Conservation (phyloP, 2,113 vertebrate genomes). For the Hypomesus transpacificus region DNA sequence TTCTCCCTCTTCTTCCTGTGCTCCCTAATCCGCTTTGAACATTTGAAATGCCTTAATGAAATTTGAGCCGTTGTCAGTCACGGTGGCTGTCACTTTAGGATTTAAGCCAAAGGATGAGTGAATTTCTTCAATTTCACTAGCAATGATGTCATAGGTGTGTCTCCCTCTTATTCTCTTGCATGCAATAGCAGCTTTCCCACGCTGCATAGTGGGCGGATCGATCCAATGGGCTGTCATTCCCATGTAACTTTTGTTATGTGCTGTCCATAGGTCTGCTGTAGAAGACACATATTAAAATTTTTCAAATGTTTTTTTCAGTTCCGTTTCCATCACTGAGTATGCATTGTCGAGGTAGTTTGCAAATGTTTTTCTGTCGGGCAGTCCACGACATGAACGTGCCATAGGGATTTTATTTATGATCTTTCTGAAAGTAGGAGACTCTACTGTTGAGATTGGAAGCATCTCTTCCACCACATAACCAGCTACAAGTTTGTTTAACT, state of each 20-base stretch:
- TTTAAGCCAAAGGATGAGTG: slow-evolving; percentile 6
- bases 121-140: slow-evolving; percentile 13
- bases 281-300: neutral
- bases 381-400: neutral
- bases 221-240: slow-evolving; percentile 18
- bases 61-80: neutral
- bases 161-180: slow-evolving; percentile 7
- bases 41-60: neutral
- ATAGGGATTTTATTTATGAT: neutral
- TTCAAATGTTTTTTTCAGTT: too few relatives aligned
- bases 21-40: neutral
- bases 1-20: neutral
- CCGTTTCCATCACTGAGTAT: neutral
- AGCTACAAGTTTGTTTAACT: neutral
- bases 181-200: slow-evolving; percentile 13
- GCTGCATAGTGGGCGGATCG: slow-evolving; percentile 4
- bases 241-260: slow-evolving; percentile 11
- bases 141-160: slow-evolving; percentile 12
- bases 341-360: neutral
- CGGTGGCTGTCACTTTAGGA: neutral
- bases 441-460: neutral
- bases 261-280: slow-evolving; percentile 19
- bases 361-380: neutral
- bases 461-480: neutral
- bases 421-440: neutral